Percentiles rank a stretch among this genome's conserved stretches.
phyloP scores from a whole-genome alignment of 2,113 vertebrate genomes.

The Peromyscus maniculatus region DNA sequence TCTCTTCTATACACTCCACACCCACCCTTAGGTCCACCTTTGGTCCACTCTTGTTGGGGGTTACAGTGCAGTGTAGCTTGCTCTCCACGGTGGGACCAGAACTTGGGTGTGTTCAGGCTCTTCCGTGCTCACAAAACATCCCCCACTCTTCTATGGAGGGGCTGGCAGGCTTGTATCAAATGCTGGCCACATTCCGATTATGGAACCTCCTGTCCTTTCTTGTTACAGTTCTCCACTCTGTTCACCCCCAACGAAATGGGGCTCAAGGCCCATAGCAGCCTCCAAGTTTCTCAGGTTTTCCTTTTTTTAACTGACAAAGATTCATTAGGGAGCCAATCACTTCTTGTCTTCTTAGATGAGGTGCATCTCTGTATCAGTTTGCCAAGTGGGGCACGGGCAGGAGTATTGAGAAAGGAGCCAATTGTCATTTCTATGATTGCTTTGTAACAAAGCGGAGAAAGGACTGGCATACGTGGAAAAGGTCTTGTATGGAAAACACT shows the following conservation, averaged over 20 bases:
- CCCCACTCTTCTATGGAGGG: neutral
- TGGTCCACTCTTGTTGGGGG: neutral
- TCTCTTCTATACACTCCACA: neutral
- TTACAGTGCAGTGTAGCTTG: neutral
- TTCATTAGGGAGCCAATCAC: neutral
- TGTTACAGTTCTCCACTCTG: neutral
- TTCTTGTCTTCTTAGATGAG: neutral
- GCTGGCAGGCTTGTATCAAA: neutral
- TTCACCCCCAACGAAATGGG: neutral
- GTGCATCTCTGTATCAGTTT: neutral
- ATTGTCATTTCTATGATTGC: neutral
- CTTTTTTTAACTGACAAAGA: neutral
- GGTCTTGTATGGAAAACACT: neutral
- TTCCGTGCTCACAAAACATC: neutral
- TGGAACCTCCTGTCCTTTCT: neutral
- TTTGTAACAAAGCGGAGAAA: neutral
- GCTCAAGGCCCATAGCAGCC: neutral
- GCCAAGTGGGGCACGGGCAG: neutral
- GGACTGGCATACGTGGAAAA: neutral
- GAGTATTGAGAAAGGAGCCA: neutral
- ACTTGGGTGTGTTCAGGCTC: rapidly evolving
- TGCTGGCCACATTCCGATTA: neutral
- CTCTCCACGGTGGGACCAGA: neutral
- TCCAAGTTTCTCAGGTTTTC: neutral
- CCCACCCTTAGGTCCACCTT: neutral